Evolutionary conservation across 2,888 invertebrate species (phyloP).

Genomic region (Choristoneura rosaceana): DNA sequence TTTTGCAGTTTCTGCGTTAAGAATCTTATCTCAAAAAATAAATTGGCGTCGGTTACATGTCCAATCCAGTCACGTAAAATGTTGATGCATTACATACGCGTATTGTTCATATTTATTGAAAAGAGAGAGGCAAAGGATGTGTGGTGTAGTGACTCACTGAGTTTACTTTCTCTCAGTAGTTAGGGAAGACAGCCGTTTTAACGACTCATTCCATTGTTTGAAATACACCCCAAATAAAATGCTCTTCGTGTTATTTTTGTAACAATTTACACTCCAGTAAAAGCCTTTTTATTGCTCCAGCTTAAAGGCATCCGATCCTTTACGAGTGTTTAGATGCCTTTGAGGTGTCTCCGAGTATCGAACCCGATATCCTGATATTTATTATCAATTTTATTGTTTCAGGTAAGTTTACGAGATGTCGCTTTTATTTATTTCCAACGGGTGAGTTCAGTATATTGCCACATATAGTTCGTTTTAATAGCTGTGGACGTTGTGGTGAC

Average conservation of each 20-base stretch:
- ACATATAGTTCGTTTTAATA: neutral
- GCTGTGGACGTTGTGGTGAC: neutral
- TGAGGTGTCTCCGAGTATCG: conserved; percentile 8
- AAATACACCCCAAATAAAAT: conserved; percentile 21
- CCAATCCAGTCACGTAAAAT: no score
- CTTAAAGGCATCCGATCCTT: conserved; percentile 53
- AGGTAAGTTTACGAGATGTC: conserved; percentile 42
- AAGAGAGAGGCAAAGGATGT: conserved; percentile 55
- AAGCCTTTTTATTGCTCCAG: conserved; percentile 53
- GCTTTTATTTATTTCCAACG: conserved; percentile 7
- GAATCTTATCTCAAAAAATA: neutral
- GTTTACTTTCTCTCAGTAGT: conserved; percentile 75
- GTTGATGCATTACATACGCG: conserved; percentile 47
- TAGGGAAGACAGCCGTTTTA: conserved; percentile 47
- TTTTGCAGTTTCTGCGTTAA: neutral
- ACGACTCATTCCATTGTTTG: conserved; percentile 21
- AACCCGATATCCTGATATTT: conserved; percentile 9
- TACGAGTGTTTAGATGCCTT: conserved; percentile 46
- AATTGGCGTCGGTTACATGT: neutral
- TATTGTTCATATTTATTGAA: conserved; percentile 59
- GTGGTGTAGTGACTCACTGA: conserved; percentile 64
- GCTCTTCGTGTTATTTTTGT: conserved; percentile 50
- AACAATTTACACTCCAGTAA: conserved; percentile 62
- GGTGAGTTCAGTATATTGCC: conserved; percentile 31
- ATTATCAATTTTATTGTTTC: conserved; percentile 29